A percentile compares a stretch with the other conserved stretches of the same genome.
These are phyloP conservation scores for Sisor rabdophorus DNA, from an alignment of 2,113 vertebrate genomes.

Conservation along the genomic window DNA sequence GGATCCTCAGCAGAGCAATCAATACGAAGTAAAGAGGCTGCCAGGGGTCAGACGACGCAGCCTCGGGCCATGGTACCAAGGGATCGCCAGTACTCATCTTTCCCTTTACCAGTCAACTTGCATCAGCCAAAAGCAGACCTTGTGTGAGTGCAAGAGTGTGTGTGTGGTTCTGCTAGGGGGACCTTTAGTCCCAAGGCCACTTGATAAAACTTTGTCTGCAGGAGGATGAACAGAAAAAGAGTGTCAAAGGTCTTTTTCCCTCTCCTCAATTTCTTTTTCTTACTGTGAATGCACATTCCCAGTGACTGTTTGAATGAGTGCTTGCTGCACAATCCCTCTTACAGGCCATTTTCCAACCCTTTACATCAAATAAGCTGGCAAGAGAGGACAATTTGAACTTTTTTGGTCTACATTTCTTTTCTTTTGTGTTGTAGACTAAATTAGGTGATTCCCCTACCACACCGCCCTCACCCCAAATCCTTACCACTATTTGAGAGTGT, in stretches of 20 bases:
- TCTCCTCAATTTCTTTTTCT: constrained; percentile 45
- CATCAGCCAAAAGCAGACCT: constrained; percentile 58
- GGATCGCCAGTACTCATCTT: constrained; percentile 56
- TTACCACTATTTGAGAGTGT: constrained; percentile 18
- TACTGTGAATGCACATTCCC: constrained; percentile 59
- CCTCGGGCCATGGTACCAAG: constrained; percentile 68
- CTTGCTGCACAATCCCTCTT: constrained; percentile 51
- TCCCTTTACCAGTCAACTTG: constrained; percentile 59
- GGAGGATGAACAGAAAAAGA: constrained; percentile 56
- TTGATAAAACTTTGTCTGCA: constrained; percentile 72
- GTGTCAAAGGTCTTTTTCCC: constrained; percentile 57
- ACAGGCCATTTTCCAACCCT: constrained; percentile 56
- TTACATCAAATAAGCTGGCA: constrained; percentile 58
- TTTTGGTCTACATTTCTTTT: constrained; percentile 43
- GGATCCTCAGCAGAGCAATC: constrained; percentile 70
- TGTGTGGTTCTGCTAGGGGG: constrained; percentile 70
- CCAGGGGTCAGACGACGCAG: constrained; percentile 72
- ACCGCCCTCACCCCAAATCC: no score
- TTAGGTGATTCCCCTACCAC: constrained; percentile 15
- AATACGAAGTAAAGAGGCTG: constrained; percentile 73
- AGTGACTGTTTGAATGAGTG: constrained; percentile 60
- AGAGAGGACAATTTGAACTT: constrained; percentile 71
- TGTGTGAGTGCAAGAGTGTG: constrained; percentile 45
- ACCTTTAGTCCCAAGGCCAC: constrained; percentile 60
- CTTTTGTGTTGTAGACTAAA: constrained; percentile 37